These are phyloP conservation scores for Proterorhinus semilunaris DNA, from an alignment of 2,113 vertebrate species.

Conservation along the genomic window DNA sequence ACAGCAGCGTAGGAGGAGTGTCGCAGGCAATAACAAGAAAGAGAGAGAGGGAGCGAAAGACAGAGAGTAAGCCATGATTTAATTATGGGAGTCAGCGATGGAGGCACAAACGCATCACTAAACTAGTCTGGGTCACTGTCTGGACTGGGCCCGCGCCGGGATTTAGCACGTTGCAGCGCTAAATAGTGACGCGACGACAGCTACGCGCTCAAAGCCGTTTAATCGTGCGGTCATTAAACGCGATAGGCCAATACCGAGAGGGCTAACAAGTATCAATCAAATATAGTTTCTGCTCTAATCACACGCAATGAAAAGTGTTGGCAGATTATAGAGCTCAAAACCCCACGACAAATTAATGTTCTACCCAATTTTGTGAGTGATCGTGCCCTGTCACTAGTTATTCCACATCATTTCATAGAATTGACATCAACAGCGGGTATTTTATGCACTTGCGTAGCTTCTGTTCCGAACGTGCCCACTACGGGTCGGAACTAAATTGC, in stretches of 20 bases:
- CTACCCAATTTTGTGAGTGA: too few relatives aligned
- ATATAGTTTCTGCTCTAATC: background rate
- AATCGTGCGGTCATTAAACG: conserved; percentile 1
- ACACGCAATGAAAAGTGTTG: too few relatives aligned
- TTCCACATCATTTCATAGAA: too few relatives aligned
- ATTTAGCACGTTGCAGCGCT: conserved; percentile 6
- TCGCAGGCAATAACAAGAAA: conserved; percentile 26
- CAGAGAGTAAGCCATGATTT: conserved; percentile 23
- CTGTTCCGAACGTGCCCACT: too few relatives aligned
- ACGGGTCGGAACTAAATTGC: too few relatives aligned
- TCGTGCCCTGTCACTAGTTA: too few relatives aligned
- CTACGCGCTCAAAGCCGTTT: background rate
- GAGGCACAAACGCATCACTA: conserved; percentile 18
- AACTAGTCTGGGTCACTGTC: conserved; percentile 18
- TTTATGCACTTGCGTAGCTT: too few relatives aligned
- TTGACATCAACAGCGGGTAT: too few relatives aligned
- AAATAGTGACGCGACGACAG: conserved; percentile 11
- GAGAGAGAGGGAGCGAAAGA: background rate
- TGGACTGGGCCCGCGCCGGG: background rate
- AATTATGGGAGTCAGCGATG: conserved; percentile 34
- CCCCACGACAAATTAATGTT: too few relatives aligned
- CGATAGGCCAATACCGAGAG: background rate
- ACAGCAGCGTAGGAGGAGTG: conserved; percentile 53
- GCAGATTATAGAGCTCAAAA: too few relatives aligned
- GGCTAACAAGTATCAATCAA: background rate